Evolutionary conservation across 2,797 vertebrate species (phyloP).

Genomic region (Aldrovandia affinis): DNA sequence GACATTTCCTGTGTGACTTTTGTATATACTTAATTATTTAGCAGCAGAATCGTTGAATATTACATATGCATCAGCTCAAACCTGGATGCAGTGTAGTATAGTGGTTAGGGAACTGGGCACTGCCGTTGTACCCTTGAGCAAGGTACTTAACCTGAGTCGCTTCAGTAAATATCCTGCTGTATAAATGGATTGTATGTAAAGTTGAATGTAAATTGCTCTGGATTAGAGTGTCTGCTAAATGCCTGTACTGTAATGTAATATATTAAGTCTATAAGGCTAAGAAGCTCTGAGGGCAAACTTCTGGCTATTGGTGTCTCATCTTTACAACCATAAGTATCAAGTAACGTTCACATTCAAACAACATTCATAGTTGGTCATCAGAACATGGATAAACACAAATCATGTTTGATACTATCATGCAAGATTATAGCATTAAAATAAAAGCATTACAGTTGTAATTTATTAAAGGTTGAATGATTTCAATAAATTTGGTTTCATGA

Average conservation of each 20-base stretch:
- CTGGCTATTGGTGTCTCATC: background rate
- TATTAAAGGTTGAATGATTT: slow-evolving; percentile 9
- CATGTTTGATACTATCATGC: background rate
- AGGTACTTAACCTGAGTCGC: too few species aligned
- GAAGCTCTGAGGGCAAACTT: background rate
- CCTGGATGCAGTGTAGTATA: background rate
- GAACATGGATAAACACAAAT: background rate
- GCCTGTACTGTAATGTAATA: too few species aligned
- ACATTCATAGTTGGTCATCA: background rate
- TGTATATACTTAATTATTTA: background rate
- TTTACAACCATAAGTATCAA: background rate
- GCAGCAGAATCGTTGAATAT: too few species aligned
- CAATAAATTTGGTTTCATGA: background rate
- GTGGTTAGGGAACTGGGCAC: too few species aligned
- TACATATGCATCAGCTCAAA: background rate
- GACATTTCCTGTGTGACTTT: background rate
- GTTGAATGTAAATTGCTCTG: too few species aligned
- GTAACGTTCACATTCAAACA: background rate
- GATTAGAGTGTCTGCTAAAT: too few species aligned
- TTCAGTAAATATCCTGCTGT: too few species aligned
- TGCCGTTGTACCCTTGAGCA: too few species aligned
- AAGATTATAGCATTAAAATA: background rate
- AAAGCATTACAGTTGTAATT: slow-evolving; percentile 1
- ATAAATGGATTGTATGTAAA: too few species aligned
- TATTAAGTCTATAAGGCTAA: background rate